Evolutionary conservation across 2,888 invertebrate species (phyloP).

Genomic region (Oeneis ivallda): DNA sequence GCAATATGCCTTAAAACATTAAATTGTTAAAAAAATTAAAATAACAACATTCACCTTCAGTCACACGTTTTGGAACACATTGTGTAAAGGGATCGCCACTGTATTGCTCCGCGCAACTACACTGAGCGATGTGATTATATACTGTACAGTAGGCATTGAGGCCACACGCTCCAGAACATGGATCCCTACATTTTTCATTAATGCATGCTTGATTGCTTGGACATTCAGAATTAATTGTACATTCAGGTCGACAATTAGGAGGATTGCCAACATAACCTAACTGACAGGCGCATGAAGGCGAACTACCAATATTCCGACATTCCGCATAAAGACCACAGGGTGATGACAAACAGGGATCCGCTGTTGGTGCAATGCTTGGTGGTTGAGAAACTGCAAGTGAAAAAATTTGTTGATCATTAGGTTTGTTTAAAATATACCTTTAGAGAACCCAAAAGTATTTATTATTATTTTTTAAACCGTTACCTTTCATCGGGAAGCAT

Average conservation of each 20-base stretch:
- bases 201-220: slow-evolving; percentile 85
- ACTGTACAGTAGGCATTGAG: slow-evolving; percentile 80
- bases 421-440: slow-evolving; percentile 6
- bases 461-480: slow-evolving; percentile 36
- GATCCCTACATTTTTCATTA: slow-evolving; percentile 84
- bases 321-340: slow-evolving; percentile 85
- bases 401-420: neutral
- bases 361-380: slow-evolving; percentile 47
- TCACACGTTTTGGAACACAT: slow-evolving; percentile 59
- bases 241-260: slow-evolving; percentile 86
- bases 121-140: slow-evolving; percentile 84
- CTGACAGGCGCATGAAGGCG: slow-evolving; percentile 83
- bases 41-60: slow-evolving; percentile 55
- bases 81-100: slow-evolving; percentile 83
- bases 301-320: slow-evolving; percentile 80
- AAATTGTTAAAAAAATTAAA: slow-evolving; percentile 4
- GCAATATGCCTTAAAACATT: no score
- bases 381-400: slow-evolving; percentile 62
- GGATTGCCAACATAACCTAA: slow-evolving; percentile 83
- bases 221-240: slow-evolving; percentile 87
- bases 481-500: slow-evolving; percentile 83
- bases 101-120: slow-evolving; percentile 80
- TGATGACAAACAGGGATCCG: slow-evolving; percentile 85
- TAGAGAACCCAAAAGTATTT: slow-evolving; percentile 9
- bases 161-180: slow-evolving; percentile 86